Percentiles rank a stretch among this genome's conserved stretches.
These are phyloP conservation scores for Platycheirus albimanus DNA, from an alignment of 2,888 invertebrate genomes.

Conservation along the genomic window DNA sequence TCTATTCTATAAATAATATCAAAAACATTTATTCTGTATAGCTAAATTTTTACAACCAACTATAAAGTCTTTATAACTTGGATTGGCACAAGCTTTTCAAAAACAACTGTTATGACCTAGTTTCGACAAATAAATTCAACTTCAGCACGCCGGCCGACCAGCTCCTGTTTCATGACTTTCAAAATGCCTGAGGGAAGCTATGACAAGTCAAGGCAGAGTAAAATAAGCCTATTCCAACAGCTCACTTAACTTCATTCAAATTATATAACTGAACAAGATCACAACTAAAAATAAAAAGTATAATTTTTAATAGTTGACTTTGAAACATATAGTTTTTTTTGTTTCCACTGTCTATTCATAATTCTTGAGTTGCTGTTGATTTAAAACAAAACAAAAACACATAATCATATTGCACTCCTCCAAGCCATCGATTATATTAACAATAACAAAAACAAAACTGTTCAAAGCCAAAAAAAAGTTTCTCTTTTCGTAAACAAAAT, in stretches of 20 bases:
- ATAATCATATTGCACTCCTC: conserved; percentile 8
- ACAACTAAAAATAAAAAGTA: not conserved
- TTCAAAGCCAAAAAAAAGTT: conserved; percentile 48
- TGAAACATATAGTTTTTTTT: not conserved
- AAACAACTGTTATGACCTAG: not conserved
- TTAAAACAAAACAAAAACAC: not conserved
- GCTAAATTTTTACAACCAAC: no score
- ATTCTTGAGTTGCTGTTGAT: not conserved
- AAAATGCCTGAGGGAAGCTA: not conserved
- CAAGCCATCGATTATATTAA: not conserved
- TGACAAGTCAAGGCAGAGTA: not conserved
- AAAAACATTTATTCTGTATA: no score
- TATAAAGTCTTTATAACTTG: no score
- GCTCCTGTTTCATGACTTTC: not conserved
- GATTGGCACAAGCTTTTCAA: no score
- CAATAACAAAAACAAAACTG: not conserved
- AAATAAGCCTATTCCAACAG: not conserved
- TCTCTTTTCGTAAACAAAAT: conserved; percentile 62
- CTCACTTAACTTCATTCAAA: no score
- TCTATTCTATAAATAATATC: no score
- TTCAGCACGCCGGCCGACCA: not conserved
- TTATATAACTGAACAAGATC: no score
- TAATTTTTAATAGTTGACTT: not conserved
- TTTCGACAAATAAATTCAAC: not conserved
- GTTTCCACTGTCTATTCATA: not conserved